Evolutionary conservation across 2,797 vertebrate genomes (phyloP).

Genomic region (Salarias fasciatus): DNA sequence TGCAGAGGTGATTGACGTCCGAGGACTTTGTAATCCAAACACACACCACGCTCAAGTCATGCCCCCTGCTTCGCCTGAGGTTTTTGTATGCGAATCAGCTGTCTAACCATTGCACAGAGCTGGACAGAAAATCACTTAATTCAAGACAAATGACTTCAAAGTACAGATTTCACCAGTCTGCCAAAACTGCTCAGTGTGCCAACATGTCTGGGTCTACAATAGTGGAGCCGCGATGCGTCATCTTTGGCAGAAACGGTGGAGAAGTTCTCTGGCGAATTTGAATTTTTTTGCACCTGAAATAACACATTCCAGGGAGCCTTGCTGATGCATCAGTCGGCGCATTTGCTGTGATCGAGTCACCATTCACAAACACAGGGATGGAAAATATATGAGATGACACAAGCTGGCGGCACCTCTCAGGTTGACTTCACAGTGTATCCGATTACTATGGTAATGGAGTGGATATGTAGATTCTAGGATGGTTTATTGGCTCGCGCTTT

Average conservation of each 20-base stretch:
- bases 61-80: slow-evolving; percentile 15
- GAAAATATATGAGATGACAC: slow-evolving; percentile 22
- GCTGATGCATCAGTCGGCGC: slow-evolving; percentile 51
- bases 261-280: slow-evolving; percentile 67
- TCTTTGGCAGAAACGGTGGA: slow-evolving; percentile 63
- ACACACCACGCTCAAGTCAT: not conserved
- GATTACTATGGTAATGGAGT: slow-evolving; percentile 37
- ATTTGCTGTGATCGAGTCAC: slow-evolving; percentile 53
- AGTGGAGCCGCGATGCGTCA: slow-evolving; percentile 64
- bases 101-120: slow-evolving; percentile 9
- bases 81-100: slow-evolving; percentile 43
- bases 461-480: slow-evolving; percentile 12
- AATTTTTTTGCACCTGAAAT: slow-evolving; percentile 67
- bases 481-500: slow-evolving; percentile 23
- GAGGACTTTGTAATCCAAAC: slow-evolving; percentile 19
- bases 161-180: slow-evolving; percentile 48
- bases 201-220: slow-evolving; percentile 48
- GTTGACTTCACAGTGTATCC: slow-evolving; percentile 25
- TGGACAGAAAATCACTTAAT: slow-evolving; percentile 63
- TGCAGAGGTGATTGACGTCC: slow-evolving; percentile 19
- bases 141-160: slow-evolving; percentile 66
- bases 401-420: slow-evolving; percentile 15
- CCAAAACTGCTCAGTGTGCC: slow-evolving; percentile 57
- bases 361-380: slow-evolving; percentile 50
- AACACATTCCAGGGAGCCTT: slow-evolving; percentile 61